Evolutionary conservation across 2,797 vertebrate genomes (phyloP).

Genomic region (Pteronotus mesoamericanus): DNA sequence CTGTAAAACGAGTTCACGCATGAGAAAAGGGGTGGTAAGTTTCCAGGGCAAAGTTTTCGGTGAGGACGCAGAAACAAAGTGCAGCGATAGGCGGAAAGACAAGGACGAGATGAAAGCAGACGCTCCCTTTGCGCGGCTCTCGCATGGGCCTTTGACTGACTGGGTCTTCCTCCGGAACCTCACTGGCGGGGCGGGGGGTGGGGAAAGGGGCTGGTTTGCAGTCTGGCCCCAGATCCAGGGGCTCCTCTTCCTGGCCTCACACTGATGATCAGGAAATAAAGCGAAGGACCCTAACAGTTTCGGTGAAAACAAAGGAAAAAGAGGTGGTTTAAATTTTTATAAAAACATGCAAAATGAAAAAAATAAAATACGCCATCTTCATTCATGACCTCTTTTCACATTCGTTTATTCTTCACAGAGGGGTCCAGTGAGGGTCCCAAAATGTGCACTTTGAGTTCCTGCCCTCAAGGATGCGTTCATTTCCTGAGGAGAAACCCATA

Average conservation of each 20-base stretch:
- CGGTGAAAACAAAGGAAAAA: not conserved
- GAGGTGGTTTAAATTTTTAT: not conserved
- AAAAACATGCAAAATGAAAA: not conserved
- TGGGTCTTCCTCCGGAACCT: rapidly evolving
- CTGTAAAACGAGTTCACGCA: not conserved
- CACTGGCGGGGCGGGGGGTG: not conserved
- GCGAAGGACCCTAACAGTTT: not conserved
- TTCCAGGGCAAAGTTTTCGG: not conserved
- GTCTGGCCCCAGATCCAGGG: no score
- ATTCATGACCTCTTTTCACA: not conserved
- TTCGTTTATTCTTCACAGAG: not conserved
- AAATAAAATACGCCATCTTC: rapidly evolving
- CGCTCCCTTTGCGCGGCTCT: not conserved
- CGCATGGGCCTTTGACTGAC: not conserved
- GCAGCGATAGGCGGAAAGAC: not conserved
- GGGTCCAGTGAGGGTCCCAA: not conserved
- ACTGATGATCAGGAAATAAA: not conserved
- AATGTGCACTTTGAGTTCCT: not conserved
- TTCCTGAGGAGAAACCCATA: not conserved
- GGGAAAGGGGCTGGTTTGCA: no score
- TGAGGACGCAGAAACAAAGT: not conserved
- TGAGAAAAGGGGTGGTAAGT: not conserved
- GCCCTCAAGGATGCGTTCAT: not conserved
- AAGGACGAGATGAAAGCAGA: rapidly evolving
- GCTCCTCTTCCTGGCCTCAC: rapidly evolving